These are phyloP conservation scores for Eurystomus glaucurus DNA, from an alignment of 2,797 vertebrate species.

Conservation along the genomic window DNA sequence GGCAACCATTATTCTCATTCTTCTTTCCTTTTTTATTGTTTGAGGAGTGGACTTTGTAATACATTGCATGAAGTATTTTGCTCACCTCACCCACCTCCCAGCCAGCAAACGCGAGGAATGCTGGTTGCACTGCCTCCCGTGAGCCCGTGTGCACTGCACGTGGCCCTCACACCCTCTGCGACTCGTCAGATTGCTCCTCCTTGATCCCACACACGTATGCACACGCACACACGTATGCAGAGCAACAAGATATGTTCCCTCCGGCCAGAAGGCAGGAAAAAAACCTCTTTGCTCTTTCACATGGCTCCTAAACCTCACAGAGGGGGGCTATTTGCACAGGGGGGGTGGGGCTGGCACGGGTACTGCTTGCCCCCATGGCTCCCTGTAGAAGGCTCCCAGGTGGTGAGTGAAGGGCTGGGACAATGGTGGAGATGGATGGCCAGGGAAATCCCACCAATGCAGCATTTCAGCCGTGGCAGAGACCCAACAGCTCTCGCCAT, in stretches of 20 bases:
- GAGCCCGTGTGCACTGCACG: background rate
- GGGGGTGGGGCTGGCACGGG: too few relatives aligned
- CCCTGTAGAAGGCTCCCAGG: background rate
- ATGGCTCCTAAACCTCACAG: background rate
- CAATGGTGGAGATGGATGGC: background rate
- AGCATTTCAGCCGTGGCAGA: background rate
- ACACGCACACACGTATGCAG: background rate
- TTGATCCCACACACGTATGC: background rate
- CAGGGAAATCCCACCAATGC: background rate
- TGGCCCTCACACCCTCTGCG: background rate
- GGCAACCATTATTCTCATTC: slow-evolving; percentile 5
- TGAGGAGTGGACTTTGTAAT: background rate
- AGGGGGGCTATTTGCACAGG: background rate
- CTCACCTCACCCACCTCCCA: background rate
- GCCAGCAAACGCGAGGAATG: background rate
- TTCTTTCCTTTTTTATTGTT: background rate
- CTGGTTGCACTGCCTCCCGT: background rate
- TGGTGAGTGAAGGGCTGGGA: background rate
- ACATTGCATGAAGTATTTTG: background rate
- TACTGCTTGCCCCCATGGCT: accelerated
- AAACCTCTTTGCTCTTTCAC: background rate
- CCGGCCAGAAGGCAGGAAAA: background rate
- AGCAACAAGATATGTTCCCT: background rate
- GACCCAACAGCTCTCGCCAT: accelerated
- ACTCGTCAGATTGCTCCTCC: background rate